These are phyloP conservation scores for Vandiemenella viatica DNA, from an alignment of 2,888 invertebrate species.

Conservation along the genomic window DNA sequence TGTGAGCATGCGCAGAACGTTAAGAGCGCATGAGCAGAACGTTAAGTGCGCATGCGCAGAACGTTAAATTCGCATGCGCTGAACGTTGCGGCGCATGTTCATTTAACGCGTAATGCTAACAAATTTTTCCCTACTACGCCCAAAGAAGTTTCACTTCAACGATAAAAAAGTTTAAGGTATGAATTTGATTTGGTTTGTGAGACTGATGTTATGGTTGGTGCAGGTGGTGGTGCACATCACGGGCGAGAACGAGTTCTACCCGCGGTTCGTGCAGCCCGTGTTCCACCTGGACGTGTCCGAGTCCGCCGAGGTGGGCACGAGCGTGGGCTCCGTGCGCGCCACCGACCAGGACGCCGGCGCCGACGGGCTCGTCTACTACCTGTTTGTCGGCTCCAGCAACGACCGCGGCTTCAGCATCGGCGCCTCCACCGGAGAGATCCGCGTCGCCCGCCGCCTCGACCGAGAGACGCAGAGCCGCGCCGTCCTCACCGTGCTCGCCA, in stretches of 20 bases:
- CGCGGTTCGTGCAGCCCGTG: conserved; percentile 73
- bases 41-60: too few species aligned
- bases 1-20: too few species aligned
- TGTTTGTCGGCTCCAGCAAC: conserved; percentile 87
- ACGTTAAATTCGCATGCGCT: too few species aligned
- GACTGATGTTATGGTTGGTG: too few species aligned
- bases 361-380: conserved; percentile 76
- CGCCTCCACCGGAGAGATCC: conserved; percentile 66
- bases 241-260: conserved; percentile 79
- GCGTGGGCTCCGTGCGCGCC: conserved; percentile 73
- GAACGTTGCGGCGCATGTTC: too few species aligned
- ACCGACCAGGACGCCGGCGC: conserved; percentile 78
- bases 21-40: too few species aligned
- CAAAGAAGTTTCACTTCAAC: too few species aligned
- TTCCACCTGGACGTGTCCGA: conserved; percentile 89
- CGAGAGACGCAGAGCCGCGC: conserved; percentile 80
- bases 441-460: conserved; percentile 66
- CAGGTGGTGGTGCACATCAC: conserved; percentile 55
- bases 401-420: conserved; percentile 80
- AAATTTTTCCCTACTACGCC: too few species aligned
- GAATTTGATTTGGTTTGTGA: too few species aligned
- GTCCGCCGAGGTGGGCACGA: conserved; percentile 70
- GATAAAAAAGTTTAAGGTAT: too few species aligned
- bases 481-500: conserved; percentile 81
- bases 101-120: too few species aligned